Conservation (phyloP, 1,140 invertebrate species). For the Drosophila equinoxialis region DNA sequence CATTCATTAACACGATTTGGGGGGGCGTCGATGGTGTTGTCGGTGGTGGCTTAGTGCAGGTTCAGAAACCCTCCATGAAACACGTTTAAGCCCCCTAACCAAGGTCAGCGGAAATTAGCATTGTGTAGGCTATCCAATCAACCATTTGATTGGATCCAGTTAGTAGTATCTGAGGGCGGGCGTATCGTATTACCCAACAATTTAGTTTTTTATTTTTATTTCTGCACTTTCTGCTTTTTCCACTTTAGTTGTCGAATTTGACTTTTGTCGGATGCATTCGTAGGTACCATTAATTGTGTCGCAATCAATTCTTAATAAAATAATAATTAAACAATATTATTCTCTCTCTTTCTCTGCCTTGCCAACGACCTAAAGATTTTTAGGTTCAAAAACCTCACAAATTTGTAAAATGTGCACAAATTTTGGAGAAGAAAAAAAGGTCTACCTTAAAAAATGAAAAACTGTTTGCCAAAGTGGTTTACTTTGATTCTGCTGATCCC, state of each 20-base stretch:
- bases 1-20: background rate
- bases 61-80: conserved; percentile 12
- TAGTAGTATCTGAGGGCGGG: background rate
- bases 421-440: background rate
- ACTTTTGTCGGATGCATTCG: conserved; percentile 21
- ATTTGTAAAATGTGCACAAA: background rate
- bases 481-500: background rate
- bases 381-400: conserved; percentile 36
- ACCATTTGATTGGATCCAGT: conserved; percentile 35
- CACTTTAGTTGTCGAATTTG: conserved; percentile 27
- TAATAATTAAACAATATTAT: conserved; percentile 7
- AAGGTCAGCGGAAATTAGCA: conserved; percentile 33
- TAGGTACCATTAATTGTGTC: conserved; percentile 26
- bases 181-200: conserved; percentile 51
- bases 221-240: conserved; percentile 38
- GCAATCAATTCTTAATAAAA: conserved; percentile 38
- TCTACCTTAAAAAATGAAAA: background rate
- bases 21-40: too few species aligned
- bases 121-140: conserved; percentile 28
- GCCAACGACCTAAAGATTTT: conserved; percentile 14
- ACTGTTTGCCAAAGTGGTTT: conserved; percentile 5
- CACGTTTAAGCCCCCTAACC: conserved; percentile 8
- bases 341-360: background rate
- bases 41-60: background rate
- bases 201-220: background rate